Evolutionary conservation across 2,888 invertebrate genomes (phyloP).

Genomic region (Allophyes oxyacanthae): DNA sequence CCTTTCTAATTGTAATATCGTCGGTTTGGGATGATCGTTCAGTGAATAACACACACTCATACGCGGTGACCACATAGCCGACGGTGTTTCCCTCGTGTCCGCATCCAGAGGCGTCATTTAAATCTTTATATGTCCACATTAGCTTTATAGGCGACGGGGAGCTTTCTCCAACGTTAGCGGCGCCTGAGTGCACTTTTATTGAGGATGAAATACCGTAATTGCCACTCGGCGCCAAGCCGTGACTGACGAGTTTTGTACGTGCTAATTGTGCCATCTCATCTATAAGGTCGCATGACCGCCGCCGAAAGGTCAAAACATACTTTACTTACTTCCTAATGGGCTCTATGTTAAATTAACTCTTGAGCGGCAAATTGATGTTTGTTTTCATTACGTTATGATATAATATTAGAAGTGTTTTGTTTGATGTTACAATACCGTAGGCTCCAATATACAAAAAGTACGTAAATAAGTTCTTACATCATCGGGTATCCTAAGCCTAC

Average conservation of each 20-base stretch:
- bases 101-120: slow-evolving; percentile 75
- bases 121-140: slow-evolving; percentile 86
- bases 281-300: slow-evolving; percentile 62
- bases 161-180: slow-evolving; percentile 78
- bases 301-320: slow-evolving; percentile 59
- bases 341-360: slow-evolving; percentile 52
- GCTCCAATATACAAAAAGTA: not conserved
- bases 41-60: slow-evolving; percentile 15
- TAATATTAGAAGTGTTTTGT: slow-evolving; percentile 19
- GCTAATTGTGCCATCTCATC: slow-evolving; percentile 79
- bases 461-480: slow-evolving; percentile 4
- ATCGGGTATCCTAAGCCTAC: slow-evolving; percentile 13
- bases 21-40: slow-evolving; percentile 33
- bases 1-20: slow-evolving; percentile 38
- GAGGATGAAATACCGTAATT: slow-evolving; percentile 86
- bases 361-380: slow-evolving; percentile 39
- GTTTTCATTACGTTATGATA: slow-evolving; percentile 25
- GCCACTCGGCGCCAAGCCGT: slow-evolving; percentile 82
- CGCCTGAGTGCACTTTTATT: slow-evolving; percentile 87
- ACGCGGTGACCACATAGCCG: slow-evolving; percentile 33
- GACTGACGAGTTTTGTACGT: slow-evolving; percentile 83
- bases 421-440: slow-evolving; percentile 11
- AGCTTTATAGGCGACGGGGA: slow-evolving; percentile 83
- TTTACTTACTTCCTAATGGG: slow-evolving; percentile 53
- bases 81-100: slow-evolving; percentile 42